Evolutionary conservation across 2,113 vertebrate species (phyloP).

Genomic region (Ailuropoda melanoleuca): DNA sequence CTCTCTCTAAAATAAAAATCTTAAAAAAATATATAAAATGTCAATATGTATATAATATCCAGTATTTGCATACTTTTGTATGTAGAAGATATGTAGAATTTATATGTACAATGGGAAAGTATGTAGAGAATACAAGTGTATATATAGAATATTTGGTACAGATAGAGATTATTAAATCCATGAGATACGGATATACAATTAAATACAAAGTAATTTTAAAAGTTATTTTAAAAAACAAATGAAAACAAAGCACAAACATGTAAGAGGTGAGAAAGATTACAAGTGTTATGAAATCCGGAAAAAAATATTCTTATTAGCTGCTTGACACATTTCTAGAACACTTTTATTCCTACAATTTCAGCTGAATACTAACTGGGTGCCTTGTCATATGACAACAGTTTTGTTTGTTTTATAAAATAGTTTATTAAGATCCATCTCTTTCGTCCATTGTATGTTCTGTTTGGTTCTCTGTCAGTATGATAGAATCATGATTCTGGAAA

Average conservation of each 20-base stretch:
- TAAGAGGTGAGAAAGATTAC: not conserved
- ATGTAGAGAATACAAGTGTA: not conserved
- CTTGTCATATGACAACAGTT: not conserved
- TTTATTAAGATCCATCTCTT: slow-evolving; percentile 33
- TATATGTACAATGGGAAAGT: not conserved
- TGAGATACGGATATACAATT: not conserved
- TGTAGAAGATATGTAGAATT: not conserved
- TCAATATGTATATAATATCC: not conserved
- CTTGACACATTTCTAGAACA: not conserved
- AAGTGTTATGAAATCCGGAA: not conserved
- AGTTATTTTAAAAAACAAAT: slow-evolving; percentile 34
- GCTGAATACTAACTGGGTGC: not conserved
- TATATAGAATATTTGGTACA: not conserved
- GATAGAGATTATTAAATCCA: not conserved
- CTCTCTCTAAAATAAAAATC: not conserved
- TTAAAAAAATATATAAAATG: not conserved
- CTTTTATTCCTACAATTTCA: not conserved
- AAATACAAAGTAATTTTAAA: not conserved
- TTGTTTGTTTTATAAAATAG: not conserved
- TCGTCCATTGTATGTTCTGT: not conserved
- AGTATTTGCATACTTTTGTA: not conserved
- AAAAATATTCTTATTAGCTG: not conserved
- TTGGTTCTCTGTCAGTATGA: slow-evolving; percentile 28
- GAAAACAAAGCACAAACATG: not conserved
- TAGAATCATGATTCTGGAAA: not conserved